These are phyloP conservation scores for Pherbina coryleti DNA, from an alignment of 2,888 invertebrate species.

Conservation along the genomic window DNA sequence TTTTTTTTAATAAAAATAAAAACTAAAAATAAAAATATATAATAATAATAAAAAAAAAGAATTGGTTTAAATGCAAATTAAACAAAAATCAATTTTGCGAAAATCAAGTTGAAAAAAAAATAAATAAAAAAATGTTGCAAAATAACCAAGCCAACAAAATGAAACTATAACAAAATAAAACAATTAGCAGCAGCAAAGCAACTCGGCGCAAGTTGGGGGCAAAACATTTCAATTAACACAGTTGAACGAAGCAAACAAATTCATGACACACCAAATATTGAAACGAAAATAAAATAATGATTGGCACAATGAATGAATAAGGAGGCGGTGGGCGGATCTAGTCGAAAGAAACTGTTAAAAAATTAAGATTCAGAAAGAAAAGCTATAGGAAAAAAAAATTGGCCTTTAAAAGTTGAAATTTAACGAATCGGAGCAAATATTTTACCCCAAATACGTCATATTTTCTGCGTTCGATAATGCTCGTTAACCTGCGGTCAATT, in stretches of 20 bases:
- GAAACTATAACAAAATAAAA: slow-evolving; percentile 10
- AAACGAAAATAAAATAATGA: too few relatives aligned
- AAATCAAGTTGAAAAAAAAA: background rate
- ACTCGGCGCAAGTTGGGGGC: background rate
- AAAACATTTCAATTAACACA: too few relatives aligned
- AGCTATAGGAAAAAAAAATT: background rate
- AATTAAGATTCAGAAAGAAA: background rate
- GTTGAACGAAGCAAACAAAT: too few relatives aligned
- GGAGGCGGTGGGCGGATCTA: too few relatives aligned
- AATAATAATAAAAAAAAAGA: too few relatives aligned
- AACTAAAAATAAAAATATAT: too few relatives aligned
- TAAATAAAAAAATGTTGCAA: background rate
- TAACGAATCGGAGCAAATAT: background rate
- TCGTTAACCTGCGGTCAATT: background rate
- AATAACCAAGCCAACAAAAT: background rate
- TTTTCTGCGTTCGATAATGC: too few relatives aligned
- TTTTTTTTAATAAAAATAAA: too few relatives aligned
- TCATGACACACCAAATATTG: too few relatives aligned
- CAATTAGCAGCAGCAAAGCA: slow-evolving; percentile 12
- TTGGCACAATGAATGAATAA: too few relatives aligned
- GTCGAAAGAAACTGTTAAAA: too few relatives aligned
- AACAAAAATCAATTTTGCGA: background rate
- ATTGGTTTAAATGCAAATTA: background rate
- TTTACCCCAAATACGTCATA: background rate
- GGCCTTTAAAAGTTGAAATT: background rate